Base-by-base conservation (phyloP, 2,797 vertebrate species). In the Acrossocheilus wenchowensis region DNA sequence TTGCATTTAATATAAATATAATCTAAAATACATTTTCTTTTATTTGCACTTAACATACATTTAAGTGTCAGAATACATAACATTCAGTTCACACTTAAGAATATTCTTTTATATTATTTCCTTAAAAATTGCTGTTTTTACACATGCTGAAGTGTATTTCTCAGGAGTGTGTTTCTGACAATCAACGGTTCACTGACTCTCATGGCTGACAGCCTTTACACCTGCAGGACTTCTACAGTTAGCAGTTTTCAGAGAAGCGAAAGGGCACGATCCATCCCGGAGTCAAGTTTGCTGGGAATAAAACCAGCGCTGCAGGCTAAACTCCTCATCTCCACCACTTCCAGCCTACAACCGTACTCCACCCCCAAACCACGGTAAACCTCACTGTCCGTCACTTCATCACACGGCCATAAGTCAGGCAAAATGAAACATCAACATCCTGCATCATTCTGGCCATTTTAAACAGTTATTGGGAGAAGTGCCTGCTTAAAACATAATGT, bases 271-370 rank as follows among this genome's bases (percentile, higher is more conserved):
- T 69, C 73, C 36, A 60, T 71, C 81, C 64, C 30, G 17, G 30
- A 52, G 81, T 72, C 3, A 17, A 71, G 39, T 60, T 50, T 45
- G 54, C 21, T 87, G 74, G 68, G 43, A 88, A 82, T 71, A 71
- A 80, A 83, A 85, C 15, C 1, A 50, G 39, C 21, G 78, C 87
- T 88, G 12, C 0, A 39, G 84, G 64, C 64, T 50, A 48, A 86
- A 54, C 39, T 43, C 23, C 34, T 30, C 19, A 2, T 17, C 50
- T 79, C n/a, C 54, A n/a, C 45, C 5, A 23, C 60, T 54, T 74
- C 54, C 45, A 74, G 26, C 26, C 39, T 83, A 36, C 68, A 57
- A 82, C 69, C 23, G 39, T 74, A 62, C 54, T 83, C 71, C 11
- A 30, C 11, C 57, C 11, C 26, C 26, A 83, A 74, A 75, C 54